Evolutionary conservation across 2,113 vertebrate species (phyloP), one percentile per base, ranked within the genome.

Genomic region (Melanotaenia duboulayi): DNA sequence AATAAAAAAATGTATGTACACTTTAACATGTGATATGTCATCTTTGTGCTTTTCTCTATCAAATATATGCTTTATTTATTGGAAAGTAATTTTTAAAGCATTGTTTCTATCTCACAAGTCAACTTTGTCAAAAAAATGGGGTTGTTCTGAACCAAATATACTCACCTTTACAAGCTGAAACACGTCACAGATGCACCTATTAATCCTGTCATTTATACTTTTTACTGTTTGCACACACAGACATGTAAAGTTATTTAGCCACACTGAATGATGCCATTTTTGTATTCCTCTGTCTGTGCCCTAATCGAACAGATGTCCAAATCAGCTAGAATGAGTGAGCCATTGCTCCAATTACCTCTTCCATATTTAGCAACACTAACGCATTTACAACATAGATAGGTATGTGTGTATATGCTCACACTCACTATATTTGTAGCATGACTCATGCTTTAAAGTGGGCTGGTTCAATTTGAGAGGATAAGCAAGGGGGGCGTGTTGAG

Each of bases 361-460:
- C 24, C 40, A 65, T 40, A 51, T 46, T 42, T 48, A 23, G 25
- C 22, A 14, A 58, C 58, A 70, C 49, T 50, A 17, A 81, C 4
- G 25, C 50, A 74, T 13, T 35, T 7, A 39, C 7, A 35, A 37
- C 25, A 48, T 22, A 62, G 24, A 51, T 42, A 19, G 25, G 28
- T 37, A 35, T 52, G 23, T 11, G 51, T 32, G 13, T 57, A 49
- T 32, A 52, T 67, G 76, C 46, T 60, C 14, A 32, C 58, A 78
- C 46, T 60, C 14, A 32, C 58, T 52, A 40, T 81, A 56, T 76
- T 71, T 70, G 56, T 46, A 66, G 75, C 52, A 65, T 81, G 80
- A 85, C 39, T 88, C 80, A 87, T 78, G 60, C 24, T 59, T 40
- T 12, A 61, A 78, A 37, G 76, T 65, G 72, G 74, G 79, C 63